These are phyloP conservation scores for Scalopus aquaticus DNA, from an alignment of 2,113 vertebrate species.

Conservation along the genomic window DNA sequence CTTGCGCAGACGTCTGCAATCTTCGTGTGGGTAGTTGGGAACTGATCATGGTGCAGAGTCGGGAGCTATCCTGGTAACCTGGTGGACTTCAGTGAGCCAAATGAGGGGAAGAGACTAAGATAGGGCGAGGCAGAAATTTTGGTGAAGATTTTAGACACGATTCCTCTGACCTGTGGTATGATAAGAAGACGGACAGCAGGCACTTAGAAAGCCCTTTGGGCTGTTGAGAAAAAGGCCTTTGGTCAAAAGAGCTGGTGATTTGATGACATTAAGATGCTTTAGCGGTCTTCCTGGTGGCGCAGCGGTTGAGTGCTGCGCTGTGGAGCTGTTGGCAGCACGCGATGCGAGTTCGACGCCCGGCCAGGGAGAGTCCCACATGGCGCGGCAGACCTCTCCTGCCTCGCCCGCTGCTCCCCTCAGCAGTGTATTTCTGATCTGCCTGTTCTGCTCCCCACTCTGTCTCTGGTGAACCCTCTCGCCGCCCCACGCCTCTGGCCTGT, in stretches of 20 bases:
- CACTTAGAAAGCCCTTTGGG: conserved; percentile 4
- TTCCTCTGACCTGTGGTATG: not conserved
- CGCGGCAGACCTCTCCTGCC: no score
- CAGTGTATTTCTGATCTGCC: no score
- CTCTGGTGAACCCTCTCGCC: no score
- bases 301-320: no score
- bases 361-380: no score
- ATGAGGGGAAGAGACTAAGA: not conserved
- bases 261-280: not conserved
- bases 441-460: no score
- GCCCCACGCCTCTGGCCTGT: no score
- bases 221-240: conserved; percentile 9
- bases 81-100: not conserved
- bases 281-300: no score
- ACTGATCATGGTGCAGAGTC: not conserved
- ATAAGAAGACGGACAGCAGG: not conserved
- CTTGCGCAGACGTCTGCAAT: not conserved
- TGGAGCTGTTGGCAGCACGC: no score
- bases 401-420: no score
- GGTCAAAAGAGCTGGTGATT: not conserved
- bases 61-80: not conserved
- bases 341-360: no score
- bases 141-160: not conserved
- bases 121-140: not conserved
- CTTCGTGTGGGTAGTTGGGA: not conserved